Base-by-base conservation (phyloP, 2,113 vertebrate species). In the Mionectes macconnelli region DNA sequence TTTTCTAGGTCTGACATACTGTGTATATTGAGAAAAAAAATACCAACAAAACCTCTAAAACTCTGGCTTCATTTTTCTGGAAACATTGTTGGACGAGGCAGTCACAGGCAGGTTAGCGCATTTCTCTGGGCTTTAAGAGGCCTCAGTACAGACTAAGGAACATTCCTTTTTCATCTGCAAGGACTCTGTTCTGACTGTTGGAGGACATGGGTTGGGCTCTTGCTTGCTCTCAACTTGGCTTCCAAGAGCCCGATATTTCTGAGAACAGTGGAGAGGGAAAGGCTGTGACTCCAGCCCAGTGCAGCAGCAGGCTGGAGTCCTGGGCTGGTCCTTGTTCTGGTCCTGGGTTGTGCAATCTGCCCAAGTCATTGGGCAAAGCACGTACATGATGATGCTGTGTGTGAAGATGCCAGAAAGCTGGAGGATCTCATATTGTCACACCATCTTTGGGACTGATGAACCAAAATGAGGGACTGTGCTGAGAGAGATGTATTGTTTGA, bases 221-320 rank as follows among this genome's bases (percentile, higher is more conserved):
- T 82, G 10, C 25, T 85, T 0, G 0, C 12, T 64, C 10, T 73
- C 40, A 31, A 0, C 27, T 68, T 68, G 47, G 6, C n/a, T 73
- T 73, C 59, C 24, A 66, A 69, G 37, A 69, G 49, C 47, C 25
- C 10, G 13, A 89, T 35, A 8, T 67, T 77, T 25, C 53, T 2
- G 8, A 69, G 37, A n/a, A 2, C 12, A 27, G 14, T 3, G 6
- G 24, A 72, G 42, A 69, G 59, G 24, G 67, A 40, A 31, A 2
- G 22, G 35, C 15, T 45, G 37, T 0, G 4, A 21, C 37, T 73
- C 10, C 22, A 40, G 40, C 30, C 25, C 40, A 16, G 42, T 0
- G 0, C 1, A 2, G 79, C 66, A 63, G 33, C 33, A 73, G 35
- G 40, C 30, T 64, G 33, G 53, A 49, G 64, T 57, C 50, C 27